Base-by-base conservation (phyloP, 2,797 vertebrate species). In the Staurois parvus region DNA sequence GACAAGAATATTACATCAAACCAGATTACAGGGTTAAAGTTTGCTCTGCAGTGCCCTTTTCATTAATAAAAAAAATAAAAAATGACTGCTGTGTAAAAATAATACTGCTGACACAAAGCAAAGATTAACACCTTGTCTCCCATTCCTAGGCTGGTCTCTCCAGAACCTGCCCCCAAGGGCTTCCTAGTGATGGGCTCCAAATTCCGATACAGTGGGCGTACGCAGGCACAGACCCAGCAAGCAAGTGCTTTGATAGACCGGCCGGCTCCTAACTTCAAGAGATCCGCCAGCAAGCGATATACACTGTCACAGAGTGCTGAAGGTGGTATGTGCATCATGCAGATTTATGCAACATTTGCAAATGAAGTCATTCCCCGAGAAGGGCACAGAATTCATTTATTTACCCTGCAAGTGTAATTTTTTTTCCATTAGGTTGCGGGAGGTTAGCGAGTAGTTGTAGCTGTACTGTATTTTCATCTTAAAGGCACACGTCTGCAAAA, bases 131-230 rank as follows among this genome's bases (percentile, higher is more conserved):
- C n/a, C 37, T 62, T 32, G 7, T 68, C 13, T 69, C 37, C 0
- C 40, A 40, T 42, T 84, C 87, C 21, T 88, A 99, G 98, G 90
- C 91, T 99, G 86, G 97, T 99, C 67, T 99, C 96, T 80, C 98
- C 98, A 0, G 98, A 99, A 88, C 98, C 98, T 2, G 98, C 98
- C 12, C 98, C 98, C 0, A 99, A 99, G 89, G 98, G 98, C 32
- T 99, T 99, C 92, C 91, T 99, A 88, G 97, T 99, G 86, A 99
- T 99, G 97, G 98, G 98, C 86, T 99, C 98, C 87, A 99, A 99
- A 94, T 99, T 99, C 85, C 96, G 98, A 80, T 99, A 99, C 92
- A 99, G 98, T 0, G 98, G 98, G 70, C 95, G 98, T 86, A 99
- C 98, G 0, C 98, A 99, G 93, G 97, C 98, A 1, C 98, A 99